Conservation (phyloP, 2,888 invertebrate genomes). For the Acanthococcus lagerstroemiae region DNA sequence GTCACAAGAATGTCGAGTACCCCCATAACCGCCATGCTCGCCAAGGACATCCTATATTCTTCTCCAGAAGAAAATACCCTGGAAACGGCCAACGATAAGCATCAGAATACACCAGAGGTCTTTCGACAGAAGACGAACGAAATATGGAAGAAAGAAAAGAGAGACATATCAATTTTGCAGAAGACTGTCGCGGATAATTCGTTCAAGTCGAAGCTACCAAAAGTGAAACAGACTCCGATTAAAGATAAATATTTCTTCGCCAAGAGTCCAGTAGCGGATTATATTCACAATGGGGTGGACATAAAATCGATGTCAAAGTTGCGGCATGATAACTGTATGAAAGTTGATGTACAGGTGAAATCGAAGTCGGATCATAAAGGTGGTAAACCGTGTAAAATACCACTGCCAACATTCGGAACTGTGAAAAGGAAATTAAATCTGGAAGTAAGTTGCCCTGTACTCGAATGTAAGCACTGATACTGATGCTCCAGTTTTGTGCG, state of each 20-base stretch:
- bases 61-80: too few relatives aligned
- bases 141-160: constrained; percentile 1
- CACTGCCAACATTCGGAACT: not conserved
- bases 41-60: not conserved
- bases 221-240: constrained; percentile 1
- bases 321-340: not conserved
- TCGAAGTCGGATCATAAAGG: constrained; percentile 4
- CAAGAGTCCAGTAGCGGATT: constrained; percentile 3
- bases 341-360: not conserved
- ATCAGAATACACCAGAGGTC: constrained; percentile 11
- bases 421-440: constrained; percentile 10
- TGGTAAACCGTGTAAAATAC: constrained; percentile 12
- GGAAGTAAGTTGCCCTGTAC: constrained; percentile 8
- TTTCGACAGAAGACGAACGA: constrained; percentile 1
- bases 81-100: not conserved
- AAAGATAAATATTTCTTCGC: not conserved
- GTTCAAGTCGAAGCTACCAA: constrained; percentile 3
- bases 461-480: too few relatives aligned
- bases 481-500: too few relatives aligned
- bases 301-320: constrained; percentile 7
- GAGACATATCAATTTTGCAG: not conserved
- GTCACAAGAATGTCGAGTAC: constrained; percentile 13
- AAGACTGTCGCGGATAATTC: not conserved
- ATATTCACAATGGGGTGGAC: not conserved
- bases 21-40: not conserved